These are phyloP conservation scores for Echinarachnius parma DNA, from an alignment of 53 echinoderm and acorn worm species.

Conservation along the genomic window DNA sequence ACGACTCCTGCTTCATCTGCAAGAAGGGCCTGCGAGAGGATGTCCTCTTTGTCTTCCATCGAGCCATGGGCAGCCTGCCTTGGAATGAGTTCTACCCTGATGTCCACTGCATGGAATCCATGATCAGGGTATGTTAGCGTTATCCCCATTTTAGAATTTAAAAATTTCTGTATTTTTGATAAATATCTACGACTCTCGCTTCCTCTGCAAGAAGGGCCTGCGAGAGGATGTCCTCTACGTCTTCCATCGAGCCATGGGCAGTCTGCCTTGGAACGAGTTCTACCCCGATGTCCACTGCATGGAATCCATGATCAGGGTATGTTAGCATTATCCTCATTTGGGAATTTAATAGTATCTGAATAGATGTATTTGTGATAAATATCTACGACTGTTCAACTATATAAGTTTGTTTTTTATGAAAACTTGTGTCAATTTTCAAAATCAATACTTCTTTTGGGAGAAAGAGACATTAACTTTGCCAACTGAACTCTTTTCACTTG, in stretches of 20 bases:
- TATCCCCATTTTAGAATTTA: no score
- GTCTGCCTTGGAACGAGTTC: constrained; percentile 79
- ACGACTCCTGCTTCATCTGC: constrained; percentile 58
- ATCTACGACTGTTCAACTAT: no score
- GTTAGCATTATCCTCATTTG: no score
- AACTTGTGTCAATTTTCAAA: no score
- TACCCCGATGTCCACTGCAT: constrained; percentile 66
- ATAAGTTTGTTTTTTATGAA: no score
- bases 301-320: constrained; percentile 91
- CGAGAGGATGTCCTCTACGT: constrained; percentile 61
- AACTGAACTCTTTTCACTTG: no score
- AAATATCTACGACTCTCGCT: constrained; percentile 63
- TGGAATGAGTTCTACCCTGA: constrained; percentile 84
- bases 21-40: constrained; percentile 62
- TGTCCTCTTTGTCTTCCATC: constrained; percentile 64
- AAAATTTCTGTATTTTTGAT: no score
- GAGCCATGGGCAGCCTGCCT: constrained; percentile 55
- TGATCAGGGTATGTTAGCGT: no score
- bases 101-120: constrained; percentile 71
- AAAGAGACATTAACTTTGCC: no score
- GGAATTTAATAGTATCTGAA: no score
- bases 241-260: constrained; percentile 60
- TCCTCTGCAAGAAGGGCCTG: constrained; percentile 57
- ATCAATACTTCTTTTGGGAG: no score
- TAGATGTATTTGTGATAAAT: no score